Conservation (phyloP, 2,797 vertebrate genomes). For the Oophaga sylvatica region DNA sequence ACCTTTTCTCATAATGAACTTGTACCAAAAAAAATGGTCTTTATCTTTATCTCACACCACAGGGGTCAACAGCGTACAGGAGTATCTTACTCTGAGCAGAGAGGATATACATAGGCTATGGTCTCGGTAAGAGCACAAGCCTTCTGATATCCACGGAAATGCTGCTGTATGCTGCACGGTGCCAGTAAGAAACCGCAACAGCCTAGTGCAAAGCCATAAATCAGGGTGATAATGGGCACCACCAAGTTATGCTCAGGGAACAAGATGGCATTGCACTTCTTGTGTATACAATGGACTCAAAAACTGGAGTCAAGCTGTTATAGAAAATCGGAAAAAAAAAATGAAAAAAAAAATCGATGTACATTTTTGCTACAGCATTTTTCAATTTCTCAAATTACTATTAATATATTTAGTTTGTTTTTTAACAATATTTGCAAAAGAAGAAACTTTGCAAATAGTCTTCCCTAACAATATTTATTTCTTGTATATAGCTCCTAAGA, state of each 20-base stretch:
- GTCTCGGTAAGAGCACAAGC: not conserved
- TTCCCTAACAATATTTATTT: no score
- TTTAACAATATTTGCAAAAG: no score
- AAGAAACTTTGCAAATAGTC: no score
- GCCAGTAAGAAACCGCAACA: not conserved
- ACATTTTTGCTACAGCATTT: no score
- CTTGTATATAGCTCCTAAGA: no score
- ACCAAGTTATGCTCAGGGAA: no score
- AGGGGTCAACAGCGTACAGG: slow-evolving; percentile 27
- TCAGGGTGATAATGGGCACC: not conserved
- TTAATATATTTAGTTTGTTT: no score
- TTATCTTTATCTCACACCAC: slow-evolving; percentile 2
- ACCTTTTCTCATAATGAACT: slow-evolving; percentile 47
- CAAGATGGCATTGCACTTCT: not conserved
- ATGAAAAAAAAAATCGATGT: no score
- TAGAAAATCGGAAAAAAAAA: no score
- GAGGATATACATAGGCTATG: not conserved
- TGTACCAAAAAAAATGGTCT: slow-evolving; percentile 17
- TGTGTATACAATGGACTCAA: no score
- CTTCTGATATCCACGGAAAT: not conserved
- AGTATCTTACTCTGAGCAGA: not conserved
- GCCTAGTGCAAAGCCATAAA: not conserved
- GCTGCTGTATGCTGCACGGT: not conserved
- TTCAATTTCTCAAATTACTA: no score
- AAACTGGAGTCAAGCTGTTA: no score